Conservation (phyloP, 2,113 vertebrate genomes). For the Entomyzon cyanotis region DNA sequence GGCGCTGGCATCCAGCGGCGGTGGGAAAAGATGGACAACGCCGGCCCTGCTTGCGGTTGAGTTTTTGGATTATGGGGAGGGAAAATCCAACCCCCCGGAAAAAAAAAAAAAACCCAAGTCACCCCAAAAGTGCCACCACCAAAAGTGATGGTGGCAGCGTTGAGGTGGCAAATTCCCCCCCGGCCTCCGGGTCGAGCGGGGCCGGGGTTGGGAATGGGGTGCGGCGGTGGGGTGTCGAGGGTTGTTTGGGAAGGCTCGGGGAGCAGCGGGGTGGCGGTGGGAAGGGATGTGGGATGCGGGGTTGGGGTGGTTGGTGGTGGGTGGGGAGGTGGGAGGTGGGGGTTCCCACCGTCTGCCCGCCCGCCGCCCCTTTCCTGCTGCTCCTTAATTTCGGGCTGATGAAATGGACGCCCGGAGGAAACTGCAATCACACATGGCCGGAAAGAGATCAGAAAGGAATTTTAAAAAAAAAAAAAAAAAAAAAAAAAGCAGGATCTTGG, state of each 20-base stretch:
- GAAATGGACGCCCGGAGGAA: conserved; percentile 74
- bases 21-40: neutral
- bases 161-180: neutral
- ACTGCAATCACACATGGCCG: conserved; percentile 75
- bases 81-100: neutral
- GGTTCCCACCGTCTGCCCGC: neutral
- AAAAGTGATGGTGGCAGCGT: neutral
- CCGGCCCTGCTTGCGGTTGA: neutral
- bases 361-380: neutral
- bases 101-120: neutral
- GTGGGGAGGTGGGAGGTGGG: neutral
- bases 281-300: neutral
- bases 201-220: neutral
- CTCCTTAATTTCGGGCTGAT: conserved; percentile 15
- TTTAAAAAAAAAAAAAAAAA: neutral
- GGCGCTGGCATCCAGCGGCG: neutral
- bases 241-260: neutral
- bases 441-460: conserved; percentile 76
- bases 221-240: neutral
- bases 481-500: no score
- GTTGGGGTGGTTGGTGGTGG: neutral
- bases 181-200: neutral
- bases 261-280: neutral
- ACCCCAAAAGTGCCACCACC: neutral
- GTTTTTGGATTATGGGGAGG: neutral